Base-by-base conservation (phyloP, 2,797 vertebrate genomes). In the Phoebastria nigripes region DNA sequence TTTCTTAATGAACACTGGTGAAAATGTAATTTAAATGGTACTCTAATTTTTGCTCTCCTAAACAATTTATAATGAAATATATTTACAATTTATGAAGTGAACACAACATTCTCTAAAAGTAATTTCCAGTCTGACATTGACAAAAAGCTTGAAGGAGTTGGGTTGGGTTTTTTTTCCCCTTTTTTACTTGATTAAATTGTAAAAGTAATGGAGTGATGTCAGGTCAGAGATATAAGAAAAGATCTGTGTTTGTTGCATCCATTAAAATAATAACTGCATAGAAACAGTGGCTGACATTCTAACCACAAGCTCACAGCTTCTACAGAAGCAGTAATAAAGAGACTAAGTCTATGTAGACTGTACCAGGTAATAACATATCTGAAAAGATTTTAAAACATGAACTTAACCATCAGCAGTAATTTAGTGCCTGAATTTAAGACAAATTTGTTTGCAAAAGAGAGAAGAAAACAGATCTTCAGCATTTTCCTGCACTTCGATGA, bases 31-130 rank as follows among this genome's bases (percentile, higher is more conserved):
- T 85, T 51, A 35, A 92, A 87, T 46, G 18, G 5, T 66, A 73
- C 12, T 86, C 26, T 63, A 76, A 72, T 76, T 86, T 93, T 78
- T 96, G 6, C 17, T 33, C 11, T 91, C 26, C 51, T 89, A 59
- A 49, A 44, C 9, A 86, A 69, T 79, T 90, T 62, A n/a, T 58
- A 65, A 76, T 81, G 20, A 89, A 90, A 62, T 80, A 61, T 47
- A 26, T 89, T 58, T 83, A 52, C 5, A 62, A 70, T 91, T 82
- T 73, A 49, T 86, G 37, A 94, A 94, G 77, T 46, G 47, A 80
- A 62, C 65, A 33, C n/a, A 88, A 52, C 8, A 16, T 70, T 83
- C 56, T 72, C n/a, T 54, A 73, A 35, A 37, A 4, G 2, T 35
- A 62, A 42, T 91, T 90, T 94, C 67, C 62, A 87, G 20, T 41